A percentile compares a stretch with the other conserved stretches of the same genome.
phyloP scores from a whole-genome alignment of 1,140 invertebrate species.

The Bilobella aurantiaca region DNA sequence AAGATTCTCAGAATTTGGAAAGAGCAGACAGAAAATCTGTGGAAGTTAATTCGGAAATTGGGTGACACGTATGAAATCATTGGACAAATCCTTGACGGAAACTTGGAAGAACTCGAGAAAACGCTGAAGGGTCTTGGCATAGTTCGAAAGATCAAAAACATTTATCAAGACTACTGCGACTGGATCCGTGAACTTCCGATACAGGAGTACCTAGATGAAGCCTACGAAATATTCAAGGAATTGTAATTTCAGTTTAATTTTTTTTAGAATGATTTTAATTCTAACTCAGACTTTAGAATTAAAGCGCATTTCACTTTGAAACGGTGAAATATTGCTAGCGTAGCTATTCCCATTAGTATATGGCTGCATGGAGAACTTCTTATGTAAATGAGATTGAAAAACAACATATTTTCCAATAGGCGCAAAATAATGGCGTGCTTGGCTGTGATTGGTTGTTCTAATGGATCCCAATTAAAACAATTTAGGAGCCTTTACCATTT shows the following conservation, averaged over 20 bases:
- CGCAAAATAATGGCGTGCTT: too few relatives aligned
- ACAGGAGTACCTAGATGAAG: constrained; percentile 34
- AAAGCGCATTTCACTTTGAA: too few relatives aligned
- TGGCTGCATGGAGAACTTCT: too few relatives aligned
- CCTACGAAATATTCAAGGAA: constrained; percentile 23
- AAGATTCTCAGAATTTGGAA: constrained; percentile 23
- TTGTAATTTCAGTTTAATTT: constrained; percentile 21
- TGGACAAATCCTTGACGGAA: constrained; percentile 20
- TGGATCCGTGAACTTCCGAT: constrained; percentile 38
- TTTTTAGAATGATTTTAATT: too few relatives aligned
- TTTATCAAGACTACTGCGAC: constrained; percentile 33
- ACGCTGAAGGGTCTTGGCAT: constrained; percentile 22
- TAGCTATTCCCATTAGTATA: too few relatives aligned
- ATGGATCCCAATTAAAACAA: too few relatives aligned
- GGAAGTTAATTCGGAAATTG: neutral
- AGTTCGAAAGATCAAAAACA: constrained; percentile 19
- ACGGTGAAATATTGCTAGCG: too few relatives aligned
- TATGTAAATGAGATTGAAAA: too few relatives aligned
- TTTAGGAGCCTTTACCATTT: too few relatives aligned
- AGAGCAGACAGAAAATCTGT: constrained; percentile 10
- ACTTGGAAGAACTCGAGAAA: constrained; percentile 25
- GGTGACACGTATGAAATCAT: constrained; percentile 23
- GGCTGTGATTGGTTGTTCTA: too few relatives aligned
- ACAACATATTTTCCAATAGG: too few relatives aligned
- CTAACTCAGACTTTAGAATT: too few relatives aligned